Evolutionary conservation across 1,140 invertebrate species (phyloP).

Genomic region (Planococcus citri): DNA sequence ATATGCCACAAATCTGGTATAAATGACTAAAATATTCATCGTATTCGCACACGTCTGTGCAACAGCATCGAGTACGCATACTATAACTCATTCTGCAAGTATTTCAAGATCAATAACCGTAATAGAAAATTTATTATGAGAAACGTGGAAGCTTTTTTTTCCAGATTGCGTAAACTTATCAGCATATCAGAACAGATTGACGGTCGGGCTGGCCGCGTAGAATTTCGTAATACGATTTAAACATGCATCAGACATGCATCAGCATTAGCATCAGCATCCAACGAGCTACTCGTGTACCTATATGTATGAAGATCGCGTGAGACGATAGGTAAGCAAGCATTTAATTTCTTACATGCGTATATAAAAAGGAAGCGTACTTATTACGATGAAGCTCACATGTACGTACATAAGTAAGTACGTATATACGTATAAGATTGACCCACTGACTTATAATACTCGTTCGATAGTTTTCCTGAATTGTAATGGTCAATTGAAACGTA

Average conservation of each 20-base stretch:
- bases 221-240: background rate
- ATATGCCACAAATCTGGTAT: background rate
- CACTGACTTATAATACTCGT: background rate
- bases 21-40: too few species aligned
- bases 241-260: too few species aligned
- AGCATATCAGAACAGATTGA: too few species aligned
- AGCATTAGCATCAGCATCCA: too few species aligned
- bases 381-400: too few species aligned
- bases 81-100: background rate
- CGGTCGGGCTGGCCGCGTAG: background rate
- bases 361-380: too few species aligned
- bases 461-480: background rate
- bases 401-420: too few species aligned
- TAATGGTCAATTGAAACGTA: background rate
- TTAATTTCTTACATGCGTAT: too few species aligned
- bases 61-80: background rate
- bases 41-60: too few species aligned
- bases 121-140: background rate
- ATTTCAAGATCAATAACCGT: constrained; percentile 7
- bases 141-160: background rate
- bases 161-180: background rate
- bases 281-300: too few species aligned
- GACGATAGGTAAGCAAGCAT: too few species aligned
- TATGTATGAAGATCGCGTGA: background rate
- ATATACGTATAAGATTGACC: background rate